Evolutionary conservation across 2,113 vertebrate species (phyloP).

Genomic region (Tautogolabrus adspersus): DNA sequence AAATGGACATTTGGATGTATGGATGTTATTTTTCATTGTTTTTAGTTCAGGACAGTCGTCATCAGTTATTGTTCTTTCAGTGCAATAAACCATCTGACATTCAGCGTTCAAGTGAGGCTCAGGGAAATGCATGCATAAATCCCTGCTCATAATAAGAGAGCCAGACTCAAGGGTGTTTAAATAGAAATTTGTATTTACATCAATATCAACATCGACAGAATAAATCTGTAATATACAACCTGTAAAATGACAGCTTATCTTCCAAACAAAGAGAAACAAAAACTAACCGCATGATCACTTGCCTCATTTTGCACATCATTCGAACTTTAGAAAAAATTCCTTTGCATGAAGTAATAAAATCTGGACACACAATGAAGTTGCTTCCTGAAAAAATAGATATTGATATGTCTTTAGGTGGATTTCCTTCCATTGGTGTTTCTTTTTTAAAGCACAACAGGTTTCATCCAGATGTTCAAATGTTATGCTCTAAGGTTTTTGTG

Average conservation of each 20-base stretch:
- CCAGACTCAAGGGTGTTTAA: slow-evolving; percentile 84
- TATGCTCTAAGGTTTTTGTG: slow-evolving; percentile 12
- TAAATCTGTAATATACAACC: slow-evolving; percentile 88
- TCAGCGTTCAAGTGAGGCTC: neutral
- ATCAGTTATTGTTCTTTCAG: neutral
- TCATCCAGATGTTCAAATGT: slow-evolving; percentile 25
- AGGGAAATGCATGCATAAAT: neutral
- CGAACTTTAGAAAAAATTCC: slow-evolving; percentile 66
- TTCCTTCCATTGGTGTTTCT: slow-evolving; percentile 63
- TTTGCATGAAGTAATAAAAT: slow-evolving; percentile 72
- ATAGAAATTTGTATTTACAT: slow-evolving; percentile 99
- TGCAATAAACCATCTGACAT: slow-evolving; percentile 2
- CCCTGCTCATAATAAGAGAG: slow-evolving; percentile 10
- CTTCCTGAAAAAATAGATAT: slow-evolving; percentile 71
- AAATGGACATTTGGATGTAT: neutral
- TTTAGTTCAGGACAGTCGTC: neutral
- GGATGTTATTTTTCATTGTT: neutral
- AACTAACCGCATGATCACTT: slow-evolving; percentile 55
- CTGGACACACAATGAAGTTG: slow-evolving; percentile 61
- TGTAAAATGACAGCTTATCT: slow-evolving; percentile 82
- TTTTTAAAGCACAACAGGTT: slow-evolving; percentile 61
- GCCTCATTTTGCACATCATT: slow-evolving; percentile 72
- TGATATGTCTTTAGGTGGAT: slow-evolving; percentile 72
- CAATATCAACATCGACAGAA: slow-evolving; percentile 91
- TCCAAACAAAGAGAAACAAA: slow-evolving; percentile 67